These are phyloP conservation scores for Cryptocephalus primarius DNA, from an alignment of 2,888 invertebrate species.

Conservation along the genomic window DNA sequence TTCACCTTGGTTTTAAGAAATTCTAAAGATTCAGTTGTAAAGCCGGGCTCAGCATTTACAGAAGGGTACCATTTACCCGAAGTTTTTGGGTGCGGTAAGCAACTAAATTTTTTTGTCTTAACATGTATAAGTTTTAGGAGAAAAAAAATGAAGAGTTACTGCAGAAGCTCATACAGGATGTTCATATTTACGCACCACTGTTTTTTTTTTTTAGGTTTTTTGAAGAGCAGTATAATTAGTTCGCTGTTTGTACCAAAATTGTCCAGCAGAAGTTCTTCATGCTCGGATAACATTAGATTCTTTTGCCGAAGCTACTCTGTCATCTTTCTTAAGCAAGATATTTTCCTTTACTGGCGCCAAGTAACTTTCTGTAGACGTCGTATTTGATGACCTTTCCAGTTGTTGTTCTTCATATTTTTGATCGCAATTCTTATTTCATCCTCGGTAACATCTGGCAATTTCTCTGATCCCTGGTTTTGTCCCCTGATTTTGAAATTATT, in stretches of 20 bases:
- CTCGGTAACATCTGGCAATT: no score
- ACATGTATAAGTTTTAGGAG: background rate
- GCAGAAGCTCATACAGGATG: background rate
- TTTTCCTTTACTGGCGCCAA: background rate
- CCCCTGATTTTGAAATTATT: no score
- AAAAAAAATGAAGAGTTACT: slow-evolving; percentile 1
- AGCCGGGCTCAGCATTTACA: background rate
- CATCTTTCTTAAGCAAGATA: background rate
- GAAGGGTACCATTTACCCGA: background rate
- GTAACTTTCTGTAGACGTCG: background rate
- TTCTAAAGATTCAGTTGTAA: background rate
- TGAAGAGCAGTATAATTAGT: background rate
- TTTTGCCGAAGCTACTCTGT: background rate
- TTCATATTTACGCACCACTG: background rate
- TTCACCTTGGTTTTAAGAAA: slow-evolving; percentile 1
- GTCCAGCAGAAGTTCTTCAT: background rate
- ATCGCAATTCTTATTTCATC: no score
- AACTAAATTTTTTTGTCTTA: background rate
- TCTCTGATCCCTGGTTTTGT: no score
- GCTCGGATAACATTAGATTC: background rate
- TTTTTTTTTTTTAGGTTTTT: background rate
- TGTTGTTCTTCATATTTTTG: no score
- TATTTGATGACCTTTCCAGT: no score
- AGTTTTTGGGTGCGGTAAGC: slow-evolving; percentile 1
- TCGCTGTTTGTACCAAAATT: slow-evolving; percentile 1